Evolutionary conservation across 2,113 vertebrate genomes (phyloP).

Genomic region (Bambusicola thoracicus): DNA sequence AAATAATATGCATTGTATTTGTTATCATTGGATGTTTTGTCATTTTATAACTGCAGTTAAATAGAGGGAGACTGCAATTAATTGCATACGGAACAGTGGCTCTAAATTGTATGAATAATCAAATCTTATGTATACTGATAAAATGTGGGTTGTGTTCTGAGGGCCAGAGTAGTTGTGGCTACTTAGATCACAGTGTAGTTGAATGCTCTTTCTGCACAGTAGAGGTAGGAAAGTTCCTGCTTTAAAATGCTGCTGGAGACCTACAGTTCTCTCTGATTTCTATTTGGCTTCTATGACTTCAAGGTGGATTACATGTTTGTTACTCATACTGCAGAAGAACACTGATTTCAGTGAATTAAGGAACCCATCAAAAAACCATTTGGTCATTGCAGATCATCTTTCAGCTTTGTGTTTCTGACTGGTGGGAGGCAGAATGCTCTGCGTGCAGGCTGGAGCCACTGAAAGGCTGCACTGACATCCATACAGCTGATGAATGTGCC

Average conservation of each 20-base stretch:
- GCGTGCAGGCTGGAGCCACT: accelerated
- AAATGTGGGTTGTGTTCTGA: neutral
- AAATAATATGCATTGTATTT: neutral
- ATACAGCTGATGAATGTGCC: too few relatives aligned
- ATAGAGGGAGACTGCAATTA: neutral
- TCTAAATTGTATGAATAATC: neutral
- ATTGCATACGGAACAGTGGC: neutral
- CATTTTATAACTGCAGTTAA: neutral
- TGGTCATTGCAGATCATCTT: neutral
- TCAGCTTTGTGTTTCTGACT: neutral
- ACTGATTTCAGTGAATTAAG: neutral
- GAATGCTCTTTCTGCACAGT: neutral
- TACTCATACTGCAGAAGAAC: neutral
- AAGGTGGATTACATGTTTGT: accelerated
- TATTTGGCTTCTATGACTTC: accelerated
- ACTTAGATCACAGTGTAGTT: too few relatives aligned
- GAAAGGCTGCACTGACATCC: neutral
- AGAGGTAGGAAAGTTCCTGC: neutral
- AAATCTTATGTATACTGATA: neutral
- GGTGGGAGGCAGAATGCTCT: accelerated
- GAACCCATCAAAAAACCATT: neutral
- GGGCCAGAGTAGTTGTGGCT: neutral
- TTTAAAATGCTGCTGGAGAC: neutral
- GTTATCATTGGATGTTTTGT: neutral
- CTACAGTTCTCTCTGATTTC: neutral